These are phyloP conservation scores for Grapholita molesta DNA, from an alignment of 1,140 invertebrate genomes.

Conservation along the genomic window DNA sequence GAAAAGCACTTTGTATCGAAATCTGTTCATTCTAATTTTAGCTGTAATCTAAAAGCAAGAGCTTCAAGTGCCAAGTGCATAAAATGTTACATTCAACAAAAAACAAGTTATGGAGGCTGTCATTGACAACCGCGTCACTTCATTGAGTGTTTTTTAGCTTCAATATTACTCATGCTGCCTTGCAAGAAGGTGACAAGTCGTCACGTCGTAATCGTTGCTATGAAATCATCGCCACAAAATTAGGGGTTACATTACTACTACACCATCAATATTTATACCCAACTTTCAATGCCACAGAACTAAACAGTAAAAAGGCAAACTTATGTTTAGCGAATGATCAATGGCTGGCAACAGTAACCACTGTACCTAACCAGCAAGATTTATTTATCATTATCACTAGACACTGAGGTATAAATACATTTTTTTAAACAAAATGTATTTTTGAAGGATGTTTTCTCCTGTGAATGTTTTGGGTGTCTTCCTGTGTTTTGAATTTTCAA, in stretches of 20 bases:
- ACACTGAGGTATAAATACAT: no score
- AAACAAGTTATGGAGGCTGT: background rate
- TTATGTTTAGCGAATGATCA: no score
- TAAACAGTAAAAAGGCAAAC: no score
- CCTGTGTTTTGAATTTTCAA: no score
- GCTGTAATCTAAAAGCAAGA: background rate
- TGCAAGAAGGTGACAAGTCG: background rate
- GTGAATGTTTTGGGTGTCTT: no score
- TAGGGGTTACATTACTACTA: conserved; percentile 8
- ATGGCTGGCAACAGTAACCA: no score
- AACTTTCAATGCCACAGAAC: background rate
- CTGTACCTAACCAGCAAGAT: no score
- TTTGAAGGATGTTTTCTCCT: no score
- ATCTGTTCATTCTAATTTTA: background rate
- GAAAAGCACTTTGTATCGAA: background rate
- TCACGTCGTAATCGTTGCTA: background rate
- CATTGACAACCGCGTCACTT: conserved; percentile 6
- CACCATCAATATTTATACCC: conserved; percentile 2
- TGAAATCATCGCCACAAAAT: conserved; percentile 15
- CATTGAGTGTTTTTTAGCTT: background rate
- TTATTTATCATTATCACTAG: no score
- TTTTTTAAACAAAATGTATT: no score
- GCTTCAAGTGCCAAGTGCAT: background rate
- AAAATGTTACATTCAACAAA: background rate
- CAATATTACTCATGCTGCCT: conserved; percentile 8